A percentile compares a stretch with the other conserved stretches of the same genome.
These are phyloP conservation scores for Cynopterus sphinx DNA, from an alignment of 2,797 vertebrate species.

Conservation along the genomic window DNA sequence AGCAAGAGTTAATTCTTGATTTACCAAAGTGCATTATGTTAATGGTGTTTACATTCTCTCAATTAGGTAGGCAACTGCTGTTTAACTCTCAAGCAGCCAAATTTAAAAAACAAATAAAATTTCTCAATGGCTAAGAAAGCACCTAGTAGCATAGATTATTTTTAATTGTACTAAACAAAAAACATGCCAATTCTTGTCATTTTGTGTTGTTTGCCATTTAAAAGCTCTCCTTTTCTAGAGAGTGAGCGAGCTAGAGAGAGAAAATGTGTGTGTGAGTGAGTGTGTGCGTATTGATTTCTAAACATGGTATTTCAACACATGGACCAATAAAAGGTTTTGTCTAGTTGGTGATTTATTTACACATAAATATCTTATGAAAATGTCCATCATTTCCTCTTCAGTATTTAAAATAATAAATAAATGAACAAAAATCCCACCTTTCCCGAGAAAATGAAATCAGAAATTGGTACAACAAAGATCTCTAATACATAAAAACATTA, in stretches of 20 bases:
- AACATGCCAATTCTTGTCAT: not conserved
- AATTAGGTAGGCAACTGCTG: not conserved
- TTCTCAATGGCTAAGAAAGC: not conserved
- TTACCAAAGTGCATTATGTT: not conserved
- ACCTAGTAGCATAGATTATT: not conserved
- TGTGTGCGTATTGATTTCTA: not conserved
- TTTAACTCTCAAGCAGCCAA: not conserved
- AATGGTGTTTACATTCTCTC: not conserved
- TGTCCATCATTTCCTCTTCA: not conserved
- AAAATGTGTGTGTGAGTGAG: not conserved
- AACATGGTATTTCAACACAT: not conserved
- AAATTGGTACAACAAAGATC: not conserved
- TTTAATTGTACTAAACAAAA: not conserved
- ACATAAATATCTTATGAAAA: not conserved
- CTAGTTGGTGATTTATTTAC: constrained; percentile 7
- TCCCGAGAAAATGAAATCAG: not conserved
- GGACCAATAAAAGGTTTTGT: constrained; percentile 6
- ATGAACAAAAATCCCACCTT: not conserved
- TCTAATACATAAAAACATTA: not conserved
- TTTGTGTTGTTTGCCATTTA: not conserved
- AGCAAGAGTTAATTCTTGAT: not conserved
- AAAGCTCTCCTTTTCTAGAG: not conserved
- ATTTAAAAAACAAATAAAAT: not conserved
- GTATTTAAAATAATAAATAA: not conserved
- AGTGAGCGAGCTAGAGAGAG: no score